Conservation (phyloP, 2,113 vertebrate species). For the Aspidoscelis tigris region DNA sequence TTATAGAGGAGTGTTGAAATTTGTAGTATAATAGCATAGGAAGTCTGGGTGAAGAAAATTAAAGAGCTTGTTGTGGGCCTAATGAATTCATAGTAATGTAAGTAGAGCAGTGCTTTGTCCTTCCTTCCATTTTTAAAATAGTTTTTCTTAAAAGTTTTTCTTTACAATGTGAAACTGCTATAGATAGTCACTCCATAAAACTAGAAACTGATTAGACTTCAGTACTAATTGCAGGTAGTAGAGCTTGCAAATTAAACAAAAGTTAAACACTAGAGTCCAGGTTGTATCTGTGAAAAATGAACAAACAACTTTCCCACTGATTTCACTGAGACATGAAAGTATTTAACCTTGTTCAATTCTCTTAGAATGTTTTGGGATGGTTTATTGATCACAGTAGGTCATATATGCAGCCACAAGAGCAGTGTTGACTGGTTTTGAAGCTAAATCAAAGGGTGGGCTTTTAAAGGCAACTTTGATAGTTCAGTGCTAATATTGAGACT, state of each 20-base stretch:
- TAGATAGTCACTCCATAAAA: background rate
- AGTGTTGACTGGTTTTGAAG: background rate
- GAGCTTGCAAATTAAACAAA: background rate
- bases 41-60: background rate
- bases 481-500: background rate
- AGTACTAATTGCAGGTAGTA: background rate
- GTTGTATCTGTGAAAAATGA: background rate
- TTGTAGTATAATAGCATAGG: background rate
- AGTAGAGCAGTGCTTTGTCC: background rate
- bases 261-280: background rate
- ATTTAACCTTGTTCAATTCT: background rate
- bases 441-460: background rate
- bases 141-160: no score
- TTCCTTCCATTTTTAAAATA: background rate
- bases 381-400: constrained; percentile 23
- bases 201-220: no score
- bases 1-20: background rate
- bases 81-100: background rate
- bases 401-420: background rate
- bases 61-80: background rate
- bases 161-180: background rate
- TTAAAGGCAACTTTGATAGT: constrained; percentile 11
- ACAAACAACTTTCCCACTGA: background rate
- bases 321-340: background rate
- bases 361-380: background rate